phyloP scores from a whole-genome alignment of 2,888 invertebrate genomes.

The Opisthograptis luteolata region DNA sequence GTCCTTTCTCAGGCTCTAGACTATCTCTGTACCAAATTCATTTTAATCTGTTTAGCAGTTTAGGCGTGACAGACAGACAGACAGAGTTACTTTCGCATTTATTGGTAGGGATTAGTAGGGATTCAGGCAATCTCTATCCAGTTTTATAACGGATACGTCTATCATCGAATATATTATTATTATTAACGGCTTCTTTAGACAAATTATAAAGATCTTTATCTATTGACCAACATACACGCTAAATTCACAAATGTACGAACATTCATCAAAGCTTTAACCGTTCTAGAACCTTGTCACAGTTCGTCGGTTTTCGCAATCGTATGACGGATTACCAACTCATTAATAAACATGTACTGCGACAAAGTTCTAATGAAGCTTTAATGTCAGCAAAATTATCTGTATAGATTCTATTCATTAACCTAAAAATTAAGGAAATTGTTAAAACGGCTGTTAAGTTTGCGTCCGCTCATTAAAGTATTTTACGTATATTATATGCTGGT shows the following conservation, averaged over 20 bases:
- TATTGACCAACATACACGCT: constrained; percentile 31
- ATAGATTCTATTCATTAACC: constrained; percentile 25
- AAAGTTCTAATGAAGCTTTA: not conserved
- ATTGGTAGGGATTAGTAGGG: too few species aligned
- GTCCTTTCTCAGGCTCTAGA: too few species aligned
- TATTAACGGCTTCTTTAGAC: constrained; percentile 41
- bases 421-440: constrained; percentile 33
- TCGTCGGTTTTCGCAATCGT: not conserved
- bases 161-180: constrained; percentile 35
- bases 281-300: constrained; percentile 1
- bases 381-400: constrained; percentile 13
- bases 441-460: constrained; percentile 25
- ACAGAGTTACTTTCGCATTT: too few species aligned
- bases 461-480: constrained; percentile 33
- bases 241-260: constrained; percentile 16
- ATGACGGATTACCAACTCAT: not conserved
- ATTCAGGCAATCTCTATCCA: not conserved
- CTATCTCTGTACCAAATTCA: too few species aligned
- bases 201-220: constrained; percentile 45
- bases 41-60: too few species aligned
- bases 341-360: not conserved
- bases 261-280: not conserved
- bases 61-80: too few species aligned
- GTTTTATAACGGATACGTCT: constrained; percentile 21
- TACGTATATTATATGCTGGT: constrained; percentile 30